Evolutionary conservation across 2,797 vertebrate species (phyloP).

Genomic region (Aulostomus chinensis): DNA sequence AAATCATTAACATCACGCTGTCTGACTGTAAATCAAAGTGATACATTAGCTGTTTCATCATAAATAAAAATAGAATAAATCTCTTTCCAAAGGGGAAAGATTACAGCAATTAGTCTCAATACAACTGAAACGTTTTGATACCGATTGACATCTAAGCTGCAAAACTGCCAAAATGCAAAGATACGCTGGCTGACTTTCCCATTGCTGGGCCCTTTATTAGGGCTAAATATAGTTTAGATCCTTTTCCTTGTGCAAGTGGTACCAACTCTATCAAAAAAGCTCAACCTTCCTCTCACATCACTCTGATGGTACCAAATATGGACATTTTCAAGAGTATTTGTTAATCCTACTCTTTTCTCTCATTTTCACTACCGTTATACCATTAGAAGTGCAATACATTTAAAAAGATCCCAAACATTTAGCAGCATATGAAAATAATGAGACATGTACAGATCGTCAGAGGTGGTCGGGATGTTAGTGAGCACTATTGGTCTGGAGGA

Average conservation of each 20-base stretch:
- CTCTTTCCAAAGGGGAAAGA: neutral
- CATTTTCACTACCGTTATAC: no score
- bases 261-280: neutral
- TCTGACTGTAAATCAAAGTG: no score
- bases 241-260: neutral
- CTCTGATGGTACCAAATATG: neutral
- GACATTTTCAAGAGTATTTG: neutral
- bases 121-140: neutral
- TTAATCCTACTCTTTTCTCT: neutral
- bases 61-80: slow-evolving; percentile 1
- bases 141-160: slow-evolving; percentile 12
- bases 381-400: no score
- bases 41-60: neutral
- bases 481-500: slow-evolving; percentile 36
- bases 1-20: no score
- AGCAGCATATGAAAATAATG: slow-evolving; percentile 10
- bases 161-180: slow-evolving; percentile 1
- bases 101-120: neutral
- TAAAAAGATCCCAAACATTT: no score
- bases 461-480: slow-evolving; percentile 27
- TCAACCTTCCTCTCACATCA: neutral
- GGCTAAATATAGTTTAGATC: slow-evolving; percentile 2
- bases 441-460: slow-evolving; percentile 12
- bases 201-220: neutral
- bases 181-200: slow-evolving; percentile 7